Conservation (phyloP, 2,797 vertebrate genomes). For the Sebastes hubbsi region DNA sequence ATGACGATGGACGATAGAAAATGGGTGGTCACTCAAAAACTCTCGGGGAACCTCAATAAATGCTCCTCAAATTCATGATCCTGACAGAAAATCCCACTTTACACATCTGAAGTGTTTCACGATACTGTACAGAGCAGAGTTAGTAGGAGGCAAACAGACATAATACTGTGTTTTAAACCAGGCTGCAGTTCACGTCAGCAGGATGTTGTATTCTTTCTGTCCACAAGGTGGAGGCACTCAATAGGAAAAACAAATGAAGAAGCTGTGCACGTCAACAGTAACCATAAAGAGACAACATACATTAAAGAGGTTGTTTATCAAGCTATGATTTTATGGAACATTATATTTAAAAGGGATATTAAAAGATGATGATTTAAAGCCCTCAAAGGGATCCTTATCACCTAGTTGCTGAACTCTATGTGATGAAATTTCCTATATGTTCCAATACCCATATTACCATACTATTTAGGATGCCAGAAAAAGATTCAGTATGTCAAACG, state of each 20-base stretch:
- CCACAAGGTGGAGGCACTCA: constrained; percentile 68
- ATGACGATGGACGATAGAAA: background rate
- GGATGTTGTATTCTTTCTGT: constrained; percentile 6
- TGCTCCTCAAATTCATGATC: background rate
- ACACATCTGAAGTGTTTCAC: background rate
- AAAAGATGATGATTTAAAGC: background rate
- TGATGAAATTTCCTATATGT: background rate
- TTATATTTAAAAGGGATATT: background rate
- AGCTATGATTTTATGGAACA: background rate
- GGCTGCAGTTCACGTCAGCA: background rate
- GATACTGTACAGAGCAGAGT: background rate
- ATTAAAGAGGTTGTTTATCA: background rate
- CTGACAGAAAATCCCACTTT: background rate
- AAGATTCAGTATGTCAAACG: no score
- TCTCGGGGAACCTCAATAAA: background rate
- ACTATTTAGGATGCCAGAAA: no score
- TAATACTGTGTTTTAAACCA: background rate
- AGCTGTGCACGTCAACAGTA: background rate
- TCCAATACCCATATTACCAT: no score
- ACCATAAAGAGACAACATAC: background rate
- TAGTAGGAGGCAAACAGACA: background rate
- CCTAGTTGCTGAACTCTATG: background rate
- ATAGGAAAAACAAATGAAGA: constrained; percentile 9
- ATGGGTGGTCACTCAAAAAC: background rate
- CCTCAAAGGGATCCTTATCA: background rate